phyloP scores from a whole-genome alignment of 2,888 invertebrate species.

The Perithous albicinctus region DNA sequence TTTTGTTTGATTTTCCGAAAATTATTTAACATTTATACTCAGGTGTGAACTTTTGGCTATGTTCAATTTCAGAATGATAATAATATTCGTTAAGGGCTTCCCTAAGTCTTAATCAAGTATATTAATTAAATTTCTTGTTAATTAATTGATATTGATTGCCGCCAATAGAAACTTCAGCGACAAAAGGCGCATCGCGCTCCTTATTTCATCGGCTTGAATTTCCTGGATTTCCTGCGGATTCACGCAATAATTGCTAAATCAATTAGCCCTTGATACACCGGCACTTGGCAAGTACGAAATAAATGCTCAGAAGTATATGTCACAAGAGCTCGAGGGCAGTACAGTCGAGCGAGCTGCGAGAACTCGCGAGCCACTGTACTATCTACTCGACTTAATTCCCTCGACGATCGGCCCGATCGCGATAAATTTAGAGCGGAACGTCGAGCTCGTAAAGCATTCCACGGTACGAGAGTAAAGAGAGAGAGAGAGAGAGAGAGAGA shows the following conservation, averaged over 20 bases:
- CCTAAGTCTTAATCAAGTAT: not conserved
- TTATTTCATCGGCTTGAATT: not conserved
- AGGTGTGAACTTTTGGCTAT: too few species aligned
- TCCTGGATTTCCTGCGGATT: not conserved
- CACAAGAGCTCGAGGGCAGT: not conserved
- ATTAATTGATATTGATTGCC: not conserved
- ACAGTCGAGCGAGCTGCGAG: conserved; percentile 7
- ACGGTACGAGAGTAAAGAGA: conserved; percentile 58
- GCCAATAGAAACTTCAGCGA: not conserved
- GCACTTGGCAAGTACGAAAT: not conserved
- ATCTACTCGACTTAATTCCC: conserved; percentile 63
- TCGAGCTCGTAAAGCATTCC: conserved; percentile 67
- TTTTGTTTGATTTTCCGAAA: too few species aligned
- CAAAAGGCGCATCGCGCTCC: not conserved
- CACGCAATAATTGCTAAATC: not conserved
- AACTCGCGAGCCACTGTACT: conserved; percentile 29
- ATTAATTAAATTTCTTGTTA: not conserved
- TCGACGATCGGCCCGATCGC: conserved; percentile 61
- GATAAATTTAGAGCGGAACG: conserved; percentile 67
- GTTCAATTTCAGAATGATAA: too few species aligned
- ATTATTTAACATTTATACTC: too few species aligned
- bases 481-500: conserved; percentile 42
- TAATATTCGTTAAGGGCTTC: not conserved
- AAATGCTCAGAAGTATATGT: conserved; percentile 18
- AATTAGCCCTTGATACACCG: conserved; percentile 5